phyloP scores from a whole-genome alignment of 2,797 vertebrate species.

The Streptopelia turtur region DNA sequence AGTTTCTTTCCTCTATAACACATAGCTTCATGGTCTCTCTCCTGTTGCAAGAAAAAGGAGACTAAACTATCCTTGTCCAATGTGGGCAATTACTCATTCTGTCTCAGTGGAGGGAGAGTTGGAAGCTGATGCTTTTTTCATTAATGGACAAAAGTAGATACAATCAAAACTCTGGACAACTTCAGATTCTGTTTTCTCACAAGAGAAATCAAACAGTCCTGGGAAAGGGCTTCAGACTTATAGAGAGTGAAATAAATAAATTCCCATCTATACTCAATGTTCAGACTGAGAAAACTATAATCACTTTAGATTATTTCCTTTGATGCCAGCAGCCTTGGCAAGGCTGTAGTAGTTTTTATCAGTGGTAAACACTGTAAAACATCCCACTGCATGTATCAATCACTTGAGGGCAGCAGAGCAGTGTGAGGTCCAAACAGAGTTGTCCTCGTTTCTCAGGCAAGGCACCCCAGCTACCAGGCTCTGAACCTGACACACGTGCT shows the following conservation, averaged over 20 bases:
- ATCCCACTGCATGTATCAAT: not conserved
- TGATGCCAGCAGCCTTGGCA: not conserved
- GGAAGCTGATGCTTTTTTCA: not conserved
- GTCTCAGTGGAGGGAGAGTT: not conserved
- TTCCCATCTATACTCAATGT: not conserved
- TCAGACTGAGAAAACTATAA: not conserved
- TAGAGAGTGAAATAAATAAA: not conserved
- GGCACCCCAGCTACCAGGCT: not conserved
- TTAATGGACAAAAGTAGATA: not conserved
- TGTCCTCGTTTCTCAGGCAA: not conserved
- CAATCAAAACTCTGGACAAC: constrained; percentile 16
- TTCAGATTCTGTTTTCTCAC: not conserved
- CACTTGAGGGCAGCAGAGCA: not conserved
- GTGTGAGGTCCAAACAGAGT: not conserved
- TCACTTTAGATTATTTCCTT: not conserved
- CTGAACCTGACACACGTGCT: not conserved
- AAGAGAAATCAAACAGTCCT: constrained; percentile 18
- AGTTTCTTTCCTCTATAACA: not conserved
- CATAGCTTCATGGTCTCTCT: not conserved
- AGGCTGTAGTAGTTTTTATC: not conserved
- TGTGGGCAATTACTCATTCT: not conserved
- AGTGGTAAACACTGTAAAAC: not conserved
- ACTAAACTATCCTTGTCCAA: not conserved
- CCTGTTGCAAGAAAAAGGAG: not conserved
- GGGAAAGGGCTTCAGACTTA: not conserved